Base-by-base conservation (phyloP, 2,797 vertebrate genomes). In the Manis javanica region DNA sequence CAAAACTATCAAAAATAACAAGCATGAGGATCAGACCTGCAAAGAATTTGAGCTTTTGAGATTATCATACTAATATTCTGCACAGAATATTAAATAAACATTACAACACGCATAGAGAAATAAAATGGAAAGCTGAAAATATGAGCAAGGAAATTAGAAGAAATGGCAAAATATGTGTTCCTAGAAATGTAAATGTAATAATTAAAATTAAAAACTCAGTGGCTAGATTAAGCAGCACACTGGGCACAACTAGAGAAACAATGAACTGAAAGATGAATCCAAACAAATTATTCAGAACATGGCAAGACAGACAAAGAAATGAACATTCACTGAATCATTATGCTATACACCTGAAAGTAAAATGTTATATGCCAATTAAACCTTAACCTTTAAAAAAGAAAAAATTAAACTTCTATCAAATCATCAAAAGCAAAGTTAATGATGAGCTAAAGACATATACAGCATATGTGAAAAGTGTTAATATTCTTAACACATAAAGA, bases 231-330 rank as follows among this genome's bases (percentile, higher is more conserved):
- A 87, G 92, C 13, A n/a, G 7, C 7, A 29, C 29, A 55, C 6
- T 34, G 89, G 23, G 23, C 24, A 57, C 2, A 63, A 21, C 68
- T 53, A 79, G 39, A 55, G 21, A 94, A 85, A 88, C 14, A 69
- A 74, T 71, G 14, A 74, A 61, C 53, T 26, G 18, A 85, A 91
- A 37, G 51, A 74, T 72, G 42, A 82, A 55, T 16, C 46, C 14
- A 75, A 86, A 79, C 1, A 69, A 74, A 42, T 53, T 77, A 79
- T 72, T 66, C 15, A 34, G 72, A 88, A 87, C 51, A 89, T 59
- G 51, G 6, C 51, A 96, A 61, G 16, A 81, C 74, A 81, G 46
- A 93, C 16, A 83, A 92, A 61, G 37, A 95, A 75, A 75, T 26
- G 16, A 42, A 46, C 1, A 29, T 42, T 19, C 31, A 53, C 11